These are phyloP conservation scores for Corythaeola cristata DNA, from an alignment of 2,113 vertebrate species.

Conservation along the genomic window DNA sequence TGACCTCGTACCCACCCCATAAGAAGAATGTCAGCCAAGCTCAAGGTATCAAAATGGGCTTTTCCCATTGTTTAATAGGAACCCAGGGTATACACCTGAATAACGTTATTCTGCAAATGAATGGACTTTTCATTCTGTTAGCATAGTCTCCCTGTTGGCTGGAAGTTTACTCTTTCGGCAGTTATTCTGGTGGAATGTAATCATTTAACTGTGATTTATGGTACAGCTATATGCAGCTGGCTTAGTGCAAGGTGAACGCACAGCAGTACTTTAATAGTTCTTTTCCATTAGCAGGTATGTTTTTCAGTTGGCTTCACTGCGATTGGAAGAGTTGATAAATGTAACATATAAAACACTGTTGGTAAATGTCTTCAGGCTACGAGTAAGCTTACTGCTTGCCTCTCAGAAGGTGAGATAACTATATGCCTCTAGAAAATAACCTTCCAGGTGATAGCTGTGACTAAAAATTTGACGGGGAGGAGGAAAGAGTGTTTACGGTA, in stretches of 20 bases:
- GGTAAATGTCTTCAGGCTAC: conserved; percentile 41
- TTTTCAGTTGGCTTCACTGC: conserved; percentile 16
- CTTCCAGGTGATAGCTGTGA: conserved; percentile 33
- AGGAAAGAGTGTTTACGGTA: not conserved
- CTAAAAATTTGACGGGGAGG: not conserved
- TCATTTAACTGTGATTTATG: conserved; percentile 2
- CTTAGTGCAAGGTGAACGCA: conserved; percentile 40
- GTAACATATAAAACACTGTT: not conserved
- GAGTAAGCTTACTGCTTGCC: conserved; percentile 2
- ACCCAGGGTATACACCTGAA: not conserved
- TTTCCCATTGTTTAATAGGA: not conserved
- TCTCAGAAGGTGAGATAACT: conserved; percentile 43
- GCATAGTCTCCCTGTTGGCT: not conserved
- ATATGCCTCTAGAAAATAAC: conserved; percentile 35
- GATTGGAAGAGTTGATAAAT: conserved; percentile 28
- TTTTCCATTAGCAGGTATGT: conserved; percentile 19
- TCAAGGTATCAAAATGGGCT: not conserved
- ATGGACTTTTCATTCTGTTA: not conserved
- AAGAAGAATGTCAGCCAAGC: not conserved
- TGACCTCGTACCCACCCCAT: fast-evolving
- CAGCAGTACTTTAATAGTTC: conserved; percentile 44
- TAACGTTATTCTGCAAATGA: not conserved
- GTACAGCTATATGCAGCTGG: conserved; percentile 1
- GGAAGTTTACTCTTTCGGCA: not conserved
- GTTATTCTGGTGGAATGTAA: not conserved